Evolutionary conservation across 2,888 invertebrate genomes (phyloP), one percentile per base, ranked within the genome.

Genomic region (Cerastis rubricosa): DNA sequence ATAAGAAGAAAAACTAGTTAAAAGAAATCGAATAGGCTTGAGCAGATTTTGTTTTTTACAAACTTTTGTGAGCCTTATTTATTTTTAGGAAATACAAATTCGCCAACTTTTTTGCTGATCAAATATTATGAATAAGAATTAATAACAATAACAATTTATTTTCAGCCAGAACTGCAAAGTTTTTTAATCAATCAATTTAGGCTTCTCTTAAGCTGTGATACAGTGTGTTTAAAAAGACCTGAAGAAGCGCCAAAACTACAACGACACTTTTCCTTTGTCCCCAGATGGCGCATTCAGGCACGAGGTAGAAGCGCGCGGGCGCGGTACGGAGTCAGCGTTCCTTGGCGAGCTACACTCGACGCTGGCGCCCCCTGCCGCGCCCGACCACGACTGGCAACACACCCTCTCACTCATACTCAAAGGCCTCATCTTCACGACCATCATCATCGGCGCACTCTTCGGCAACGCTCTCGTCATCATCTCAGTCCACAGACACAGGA

Each of bases 381-480:
- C 95, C 95, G 93, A 92, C 70, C 92, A 94, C 89, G 89, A 92
- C 90, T 95, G 95, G 94, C 93, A 92, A 76, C 95, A 95, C 89
- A 95, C 95, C 74, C 93, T 98, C 80, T 91, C 97, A 59, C 95
- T 98, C 88, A 97, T 98, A 83, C 95, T 98, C 88, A 98, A 98
- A 94, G 98, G 98, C 78, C 97, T 98, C 91, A 97, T 98, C 88
- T 99, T 99, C 97, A 97, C 98, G 78, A 97, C 97, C 87, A 99
- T 99, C 93, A 99, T 99, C 91, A 97, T 98, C 76, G 98, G 98
- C 86, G 99, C 99, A 49, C 97, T 99, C 29, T 97, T 99, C 76
- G 99, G 99, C 73, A 99, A 99, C 97, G 98, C 99, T 4, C 97
- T 99, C 86, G 99, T 99, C 89, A 98, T 99, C 89, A 98, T 98